Evolutionary conservation across 2,797 vertebrate species (phyloP), one percentile per base, ranked within the genome.

Genomic region (Microcaecilia unicolor): DNA sequence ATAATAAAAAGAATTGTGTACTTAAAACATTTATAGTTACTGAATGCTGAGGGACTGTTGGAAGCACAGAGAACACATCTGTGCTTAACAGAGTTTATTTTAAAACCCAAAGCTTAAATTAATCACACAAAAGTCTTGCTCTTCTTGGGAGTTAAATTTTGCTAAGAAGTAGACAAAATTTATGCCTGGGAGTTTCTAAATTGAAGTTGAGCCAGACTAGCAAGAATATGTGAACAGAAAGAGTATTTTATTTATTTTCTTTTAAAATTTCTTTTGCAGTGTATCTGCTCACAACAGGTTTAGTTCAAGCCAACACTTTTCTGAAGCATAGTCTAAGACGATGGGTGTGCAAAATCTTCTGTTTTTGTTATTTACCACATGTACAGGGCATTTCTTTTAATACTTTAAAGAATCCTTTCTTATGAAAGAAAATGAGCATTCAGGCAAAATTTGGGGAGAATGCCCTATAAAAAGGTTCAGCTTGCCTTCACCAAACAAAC

Each of bases 401-500:
- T 37, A 31, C 64, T 55, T 52, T 58, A 57, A 63, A 67, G 44
- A 50, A 48, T 13, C 34, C 12, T 18, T 57, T 53, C 49, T 66
- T 28, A 29, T 36, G 28, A 39, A 44, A 31, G 48, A 18, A 49
- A 45, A 24, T 20, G 36, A 38, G 25, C 7, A 3, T 22, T 15
- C 10, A 19, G 28, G 23, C 25, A 35, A 41, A 38, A 41, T 49
- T 25, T 16, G 18, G 23, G 51, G 55, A 25, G 40, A 23, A 6
- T n/a, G n/a, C 29, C 28, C 12, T 18, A 38, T 20, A n/a, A 31
- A 31, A n/a, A 37, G 24, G 37, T 57, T 64, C 26, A 40, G 36
- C 55, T 38, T 57, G 33, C 34, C 37, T 58, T 46, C 41, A 41
- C 43, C 40, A 80, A 78, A 91, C 87, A 88, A 86, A 68, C 71